Percentiles rank a stretch among this genome's conserved stretches.
These are phyloP conservation scores for Diaprepes abbreviatus DNA, from an alignment of 2,888 invertebrate genomes.

Conservation along the genomic window DNA sequence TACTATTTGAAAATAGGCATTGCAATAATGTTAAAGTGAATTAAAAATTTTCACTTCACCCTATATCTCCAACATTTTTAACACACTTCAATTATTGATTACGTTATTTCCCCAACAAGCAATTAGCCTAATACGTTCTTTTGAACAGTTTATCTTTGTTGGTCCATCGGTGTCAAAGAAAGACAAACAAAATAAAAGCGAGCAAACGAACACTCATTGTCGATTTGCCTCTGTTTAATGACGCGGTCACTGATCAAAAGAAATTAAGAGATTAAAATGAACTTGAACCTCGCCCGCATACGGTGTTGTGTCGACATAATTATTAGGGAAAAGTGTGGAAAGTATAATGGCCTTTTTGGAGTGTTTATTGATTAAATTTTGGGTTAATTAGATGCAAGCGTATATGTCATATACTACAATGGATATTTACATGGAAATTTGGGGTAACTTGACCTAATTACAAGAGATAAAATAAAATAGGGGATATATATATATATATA, in stretches of 20 bases:
- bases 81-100: background rate
- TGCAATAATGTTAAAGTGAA: too few relatives aligned
- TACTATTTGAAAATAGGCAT: too few relatives aligned
- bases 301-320: constrained; percentile 3
- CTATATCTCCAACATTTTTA: too few relatives aligned
- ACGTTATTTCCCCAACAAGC: background rate
- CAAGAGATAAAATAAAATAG: too few relatives aligned
- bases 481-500: too few relatives aligned
- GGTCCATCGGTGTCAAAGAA: background rate
- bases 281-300: constrained; percentile 16
- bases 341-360: background rate
- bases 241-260: constrained; percentile 13
- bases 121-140: background rate
- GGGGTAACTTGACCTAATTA: too few relatives aligned
- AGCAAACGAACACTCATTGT: background rate
- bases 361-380: constrained; percentile 5
- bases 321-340: background rate
- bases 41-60: too few relatives aligned
- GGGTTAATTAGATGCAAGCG: constrained; percentile 3
- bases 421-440: too few relatives aligned
- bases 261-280: constrained; percentile 16
- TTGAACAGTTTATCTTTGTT: background rate
- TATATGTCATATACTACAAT: too few relatives aligned
- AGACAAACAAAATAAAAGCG: background rate
- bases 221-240: background rate